Evolutionary conservation across 2,797 vertebrate species (phyloP), one percentile per base, ranked within the genome.

Genomic region (Acrossocheilus fasciatus): DNA sequence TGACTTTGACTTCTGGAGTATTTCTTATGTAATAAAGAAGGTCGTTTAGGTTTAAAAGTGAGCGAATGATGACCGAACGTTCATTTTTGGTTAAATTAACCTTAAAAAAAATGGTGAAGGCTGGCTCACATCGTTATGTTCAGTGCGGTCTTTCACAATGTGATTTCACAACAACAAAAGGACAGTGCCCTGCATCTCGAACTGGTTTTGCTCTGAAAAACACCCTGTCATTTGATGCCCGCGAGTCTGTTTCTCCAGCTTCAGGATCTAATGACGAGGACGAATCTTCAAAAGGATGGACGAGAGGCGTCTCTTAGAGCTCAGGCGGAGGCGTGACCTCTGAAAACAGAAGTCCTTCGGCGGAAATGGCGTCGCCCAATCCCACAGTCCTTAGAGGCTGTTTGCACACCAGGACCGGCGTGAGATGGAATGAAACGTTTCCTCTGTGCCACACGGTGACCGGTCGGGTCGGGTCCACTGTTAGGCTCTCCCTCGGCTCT

Each of bases 321-420:
- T 86, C 82, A 36, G 77, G 76, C 26, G 93, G 93, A 73, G 91
- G 83, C 72, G 91, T 89, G 2, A 90, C 88, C 92, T 98, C 96
- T 0, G 98, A 98, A 84, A 98, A 99, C 10, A 98, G 88, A 8
- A 99, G 96, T 88, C 98, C 98, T 93, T 98, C 98, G 0, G 98
- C 97, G 0, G 98, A 98, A 91, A 99, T 99, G 86, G 98, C 97
- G 2, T 99, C 98, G 18, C 98, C 98, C 0, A 99, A 96, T 34
- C 98, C 98, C 77, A 99, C 98, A 79, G 98, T 99, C 95, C 98
- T 94, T 39, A 97, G 91, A 0, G 98, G 98, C 41, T 96, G 95
- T 88, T 96, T 97, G 91, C 98, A 99, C 83, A 99, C 95, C 89
- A 99, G 90, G 52, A 99, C 98, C 0, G 98, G 97, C 0, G 97